Evolutionary conservation across 2,113 vertebrate genomes (phyloP).

Genomic region (Salvator merianae): DNA sequence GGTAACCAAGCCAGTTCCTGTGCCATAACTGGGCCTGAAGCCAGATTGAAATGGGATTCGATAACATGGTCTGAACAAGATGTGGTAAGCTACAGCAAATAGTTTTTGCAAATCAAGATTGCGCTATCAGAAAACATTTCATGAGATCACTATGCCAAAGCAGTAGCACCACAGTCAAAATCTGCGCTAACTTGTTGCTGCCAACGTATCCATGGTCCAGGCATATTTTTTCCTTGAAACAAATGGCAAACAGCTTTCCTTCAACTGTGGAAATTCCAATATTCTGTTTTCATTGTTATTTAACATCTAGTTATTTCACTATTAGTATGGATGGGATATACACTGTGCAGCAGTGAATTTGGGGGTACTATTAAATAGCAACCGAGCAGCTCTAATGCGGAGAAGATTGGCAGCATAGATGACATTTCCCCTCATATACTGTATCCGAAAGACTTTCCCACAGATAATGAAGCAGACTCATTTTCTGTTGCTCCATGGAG

Average conservation of each 20-base stretch:
- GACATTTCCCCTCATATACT: background rate
- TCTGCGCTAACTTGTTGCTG: background rate
- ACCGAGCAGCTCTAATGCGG: background rate
- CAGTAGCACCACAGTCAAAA: background rate
- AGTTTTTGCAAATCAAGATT: background rate
- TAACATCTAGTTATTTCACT: background rate
- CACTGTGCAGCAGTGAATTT: background rate
- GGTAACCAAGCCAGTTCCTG: too few relatives aligned
- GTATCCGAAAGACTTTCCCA: background rate
- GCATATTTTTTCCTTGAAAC: background rate
- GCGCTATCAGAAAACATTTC: background rate
- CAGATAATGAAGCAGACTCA: background rate
- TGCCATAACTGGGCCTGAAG: too few relatives aligned
- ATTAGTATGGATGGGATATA: too few relatives aligned
- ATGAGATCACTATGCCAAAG: background rate
- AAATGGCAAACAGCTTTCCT: background rate
- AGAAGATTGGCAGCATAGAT: background rate
- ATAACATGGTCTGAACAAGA: too few relatives aligned
- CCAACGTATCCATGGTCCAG: background rate
- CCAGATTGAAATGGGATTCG: too few relatives aligned
- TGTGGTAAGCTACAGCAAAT: background rate
- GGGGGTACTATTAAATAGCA: background rate
- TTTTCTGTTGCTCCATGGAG: background rate
- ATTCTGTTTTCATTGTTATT: background rate
- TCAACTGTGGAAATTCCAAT: background rate